phyloP scores from a whole-genome alignment of 2,888 invertebrate genomes.

The Oconnorella tubifera region DNA sequence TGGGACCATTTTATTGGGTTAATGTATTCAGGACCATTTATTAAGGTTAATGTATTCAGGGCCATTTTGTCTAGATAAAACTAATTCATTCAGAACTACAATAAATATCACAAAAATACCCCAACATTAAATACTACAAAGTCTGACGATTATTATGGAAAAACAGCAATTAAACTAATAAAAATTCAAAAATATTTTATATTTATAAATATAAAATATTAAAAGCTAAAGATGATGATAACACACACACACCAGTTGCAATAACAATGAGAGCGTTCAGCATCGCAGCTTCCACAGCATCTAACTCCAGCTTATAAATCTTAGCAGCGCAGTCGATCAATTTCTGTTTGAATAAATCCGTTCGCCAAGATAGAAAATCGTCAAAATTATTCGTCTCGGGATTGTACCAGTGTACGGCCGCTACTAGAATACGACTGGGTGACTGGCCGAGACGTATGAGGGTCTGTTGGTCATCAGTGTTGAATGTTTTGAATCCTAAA shows the following conservation, averaged over 20 bases:
- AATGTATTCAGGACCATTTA: no score
- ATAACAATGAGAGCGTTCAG: conserved; percentile 31
- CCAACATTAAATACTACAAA: no score
- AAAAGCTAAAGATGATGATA: not conserved
- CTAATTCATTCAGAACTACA: no score
- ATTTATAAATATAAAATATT: not conserved
- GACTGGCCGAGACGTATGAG: conserved; percentile 34
- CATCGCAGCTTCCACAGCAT: conserved; percentile 30
- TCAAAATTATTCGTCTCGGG: conserved; percentile 24
- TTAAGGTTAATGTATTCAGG: no score
- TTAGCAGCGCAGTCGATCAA: conserved; percentile 25
- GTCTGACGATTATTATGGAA: no score
- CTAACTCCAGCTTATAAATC: conserved; percentile 23
- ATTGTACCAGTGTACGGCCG: conserved; percentile 33
- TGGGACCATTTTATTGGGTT: no score
- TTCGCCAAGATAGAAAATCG: conserved; percentile 32
- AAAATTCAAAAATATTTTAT: no score
- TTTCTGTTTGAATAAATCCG: conserved; percentile 28
- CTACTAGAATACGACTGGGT: conserved; percentile 33
- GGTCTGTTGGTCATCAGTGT: conserved; percentile 30
- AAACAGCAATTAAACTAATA: no score
- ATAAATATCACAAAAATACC: no score
- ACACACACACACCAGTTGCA: conserved; percentile 25
- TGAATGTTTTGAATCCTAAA: conserved; percentile 29
- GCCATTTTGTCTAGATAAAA: no score